Base-by-base conservation (phyloP, 2,113 vertebrate genomes). In the Ictidomys tridecemlineatus region DNA sequence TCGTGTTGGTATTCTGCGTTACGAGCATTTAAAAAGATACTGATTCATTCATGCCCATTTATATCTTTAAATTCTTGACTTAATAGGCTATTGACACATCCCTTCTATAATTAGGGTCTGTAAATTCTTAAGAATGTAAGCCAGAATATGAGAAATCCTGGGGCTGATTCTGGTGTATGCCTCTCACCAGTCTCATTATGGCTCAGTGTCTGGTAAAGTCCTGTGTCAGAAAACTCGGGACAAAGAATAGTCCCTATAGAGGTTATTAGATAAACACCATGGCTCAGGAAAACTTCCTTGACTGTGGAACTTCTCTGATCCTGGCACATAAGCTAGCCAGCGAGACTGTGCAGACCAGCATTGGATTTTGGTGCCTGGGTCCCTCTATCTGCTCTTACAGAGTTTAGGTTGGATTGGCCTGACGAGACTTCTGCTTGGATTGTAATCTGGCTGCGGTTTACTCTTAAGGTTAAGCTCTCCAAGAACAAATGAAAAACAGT, bases 401-500 rank as follows among this genome's bases (percentile, higher is more conserved):
- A 20, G 63, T 74, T 79, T 65, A 77, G 65, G 6, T 2, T 82
- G 48, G 53, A 22, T 91, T 83, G 79, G 51, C 56, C 2, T 24
- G 72, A 56, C 16, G 69, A 89, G 87, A 34, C 8, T 92, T 93
- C 24, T 20, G 51, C 73, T 74, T 28, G n/a, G 32, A 85, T 48
- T 82, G 20, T 53, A 72, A 63, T 61, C 39, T 73, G 58, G 28
- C 8, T 93, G 72, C n/a, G 72, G 45, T 83, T 84, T 90, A 65
- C 67, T 61, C 17, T 94, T 12, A 39, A 95, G 32, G 61, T 76
- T 77, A 48, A 88, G 14, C 5, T 12, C 70, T 39, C 28, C 1
- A 76, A 84, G 80, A 89, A 93, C 51, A 78, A 28, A 24, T 26
- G 56, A 24, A 73, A 95, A 97, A 22, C 53, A 72, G 56, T n/a